phyloP scores from a whole-genome alignment of 2,797 vertebrate genomes.

The Kryptopterus vitreolus region DNA sequence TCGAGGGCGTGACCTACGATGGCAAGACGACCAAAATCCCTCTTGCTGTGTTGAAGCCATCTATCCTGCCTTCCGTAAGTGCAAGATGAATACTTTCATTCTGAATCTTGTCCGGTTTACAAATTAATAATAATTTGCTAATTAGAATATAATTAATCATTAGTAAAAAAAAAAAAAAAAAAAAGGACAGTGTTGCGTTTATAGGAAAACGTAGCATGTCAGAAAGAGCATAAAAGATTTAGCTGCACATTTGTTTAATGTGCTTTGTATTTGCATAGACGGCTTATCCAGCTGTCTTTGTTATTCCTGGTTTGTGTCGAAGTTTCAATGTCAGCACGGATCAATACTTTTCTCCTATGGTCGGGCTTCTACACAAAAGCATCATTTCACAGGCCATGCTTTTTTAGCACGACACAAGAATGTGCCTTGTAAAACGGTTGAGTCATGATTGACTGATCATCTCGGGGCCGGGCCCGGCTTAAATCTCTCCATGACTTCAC shows the following conservation, averaged over 20 bases:
- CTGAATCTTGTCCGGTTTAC: not conserved
- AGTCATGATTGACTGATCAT: constrained; percentile 41
- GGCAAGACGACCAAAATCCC: constrained; percentile 76
- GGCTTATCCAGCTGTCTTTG: not conserved
- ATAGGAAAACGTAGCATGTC: not conserved
- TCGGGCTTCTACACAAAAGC: not conserved
- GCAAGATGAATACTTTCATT: not conserved
- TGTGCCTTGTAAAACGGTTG: constrained; percentile 38
- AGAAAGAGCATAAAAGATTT: not conserved
- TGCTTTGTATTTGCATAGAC: not conserved
- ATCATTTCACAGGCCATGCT: not conserved
- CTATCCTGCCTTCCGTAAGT: constrained; percentile 78
- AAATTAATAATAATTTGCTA: not conserved
- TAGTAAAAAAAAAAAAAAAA: no score
- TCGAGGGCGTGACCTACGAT: constrained; percentile 75
- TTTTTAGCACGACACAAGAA: constrained; percentile 40
- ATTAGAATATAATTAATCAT: no score
- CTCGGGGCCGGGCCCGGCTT: constrained; percentile 20
- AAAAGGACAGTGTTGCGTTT: not conserved
- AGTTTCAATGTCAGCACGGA: not conserved
- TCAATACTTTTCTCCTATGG: not conserved
- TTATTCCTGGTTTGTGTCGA: not conserved
- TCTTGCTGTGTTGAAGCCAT: constrained; percentile 75
- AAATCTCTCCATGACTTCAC: constrained; percentile 47
- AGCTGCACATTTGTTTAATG: not conserved